These are phyloP conservation scores for Vireo griseus DNA, from an alignment of 2,797 vertebrate species.

Conservation along the genomic window DNA sequence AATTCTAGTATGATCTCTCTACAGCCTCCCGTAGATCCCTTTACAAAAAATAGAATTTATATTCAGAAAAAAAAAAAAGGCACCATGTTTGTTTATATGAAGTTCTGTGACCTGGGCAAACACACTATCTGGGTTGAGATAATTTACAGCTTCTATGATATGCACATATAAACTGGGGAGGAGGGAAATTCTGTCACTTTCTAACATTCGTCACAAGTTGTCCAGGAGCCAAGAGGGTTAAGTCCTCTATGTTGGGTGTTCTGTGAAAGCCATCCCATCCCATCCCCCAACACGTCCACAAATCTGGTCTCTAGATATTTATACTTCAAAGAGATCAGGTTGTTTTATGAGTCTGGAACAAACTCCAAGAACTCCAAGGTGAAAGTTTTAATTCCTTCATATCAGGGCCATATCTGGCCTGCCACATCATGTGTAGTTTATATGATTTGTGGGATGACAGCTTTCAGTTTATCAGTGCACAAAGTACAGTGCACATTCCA, in stretches of 20 bases:
- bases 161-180: neutral
- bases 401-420: neutral
- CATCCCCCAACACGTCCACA: rapidly evolving
- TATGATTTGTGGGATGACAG: neutral
- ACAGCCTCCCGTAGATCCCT: neutral
- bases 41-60: neutral
- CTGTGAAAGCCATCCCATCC: neutral
- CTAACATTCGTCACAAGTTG: rapidly evolving
- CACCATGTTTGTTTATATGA: neutral
- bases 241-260: neutral
- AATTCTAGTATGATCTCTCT: neutral
- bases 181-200: neutral
- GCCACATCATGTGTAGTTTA: neutral
- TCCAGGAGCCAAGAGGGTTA: neutral
- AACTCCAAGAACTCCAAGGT: conserved; percentile 24
- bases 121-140: neutral
- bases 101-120: neutral
- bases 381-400: neutral
- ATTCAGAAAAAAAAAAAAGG: neutral
- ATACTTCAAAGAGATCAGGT: neutral
- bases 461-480: neutral
- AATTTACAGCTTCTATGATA: neutral
- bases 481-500: neutral
- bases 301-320: neutral
- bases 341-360: neutral